These are phyloP conservation scores for Orthosia gothica DNA, from an alignment of 2,888 invertebrate genomes.

Conservation along the genomic window DNA sequence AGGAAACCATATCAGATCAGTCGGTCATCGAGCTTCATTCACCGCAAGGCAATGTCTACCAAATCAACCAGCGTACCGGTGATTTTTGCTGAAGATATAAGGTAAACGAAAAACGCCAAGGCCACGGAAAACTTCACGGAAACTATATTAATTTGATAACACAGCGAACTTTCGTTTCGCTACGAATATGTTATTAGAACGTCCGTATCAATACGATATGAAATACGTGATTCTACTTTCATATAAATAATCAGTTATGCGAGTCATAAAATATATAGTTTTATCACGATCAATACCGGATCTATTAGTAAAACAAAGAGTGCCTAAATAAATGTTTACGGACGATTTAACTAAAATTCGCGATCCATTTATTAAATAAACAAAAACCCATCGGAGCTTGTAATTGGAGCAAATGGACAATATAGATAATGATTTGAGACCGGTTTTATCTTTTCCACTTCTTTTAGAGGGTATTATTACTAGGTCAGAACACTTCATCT, in stretches of 20 bases:
- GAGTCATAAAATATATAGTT: conserved; percentile 15
- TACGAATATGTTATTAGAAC: conserved; percentile 34
- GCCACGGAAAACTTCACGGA: conserved; percentile 9
- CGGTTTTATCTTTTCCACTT: background rate
- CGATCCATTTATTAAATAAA: conserved; percentile 47
- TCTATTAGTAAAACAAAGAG: conserved; percentile 36
- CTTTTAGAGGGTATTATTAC: background rate
- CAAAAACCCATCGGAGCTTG: conserved; percentile 23
- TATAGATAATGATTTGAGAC: conserved; percentile 15
- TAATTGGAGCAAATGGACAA: conserved; percentile 26
- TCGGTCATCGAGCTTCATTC: conserved; percentile 31
- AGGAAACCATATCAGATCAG: conserved; percentile 39
- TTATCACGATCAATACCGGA: conserved; percentile 18
- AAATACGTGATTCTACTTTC: conserved; percentile 32
- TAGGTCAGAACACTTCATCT: conserved; percentile 5
- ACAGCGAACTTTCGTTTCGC: conserved; percentile 23
- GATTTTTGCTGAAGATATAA: conserved; percentile 2
- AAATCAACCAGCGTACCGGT: conserved; percentile 17
- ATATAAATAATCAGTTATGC: background rate
- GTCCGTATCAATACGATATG: conserved; percentile 25
- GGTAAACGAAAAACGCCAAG: conserved; percentile 15
- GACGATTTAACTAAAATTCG: conserved; percentile 37
- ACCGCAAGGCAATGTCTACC: conserved; percentile 25
- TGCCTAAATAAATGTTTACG: conserved; percentile 47
- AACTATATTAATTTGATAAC: conserved; percentile 35